phyloP scores from a whole-genome alignment of 1,140 invertebrate genomes.

The Aphelinus atriplicis region DNA sequence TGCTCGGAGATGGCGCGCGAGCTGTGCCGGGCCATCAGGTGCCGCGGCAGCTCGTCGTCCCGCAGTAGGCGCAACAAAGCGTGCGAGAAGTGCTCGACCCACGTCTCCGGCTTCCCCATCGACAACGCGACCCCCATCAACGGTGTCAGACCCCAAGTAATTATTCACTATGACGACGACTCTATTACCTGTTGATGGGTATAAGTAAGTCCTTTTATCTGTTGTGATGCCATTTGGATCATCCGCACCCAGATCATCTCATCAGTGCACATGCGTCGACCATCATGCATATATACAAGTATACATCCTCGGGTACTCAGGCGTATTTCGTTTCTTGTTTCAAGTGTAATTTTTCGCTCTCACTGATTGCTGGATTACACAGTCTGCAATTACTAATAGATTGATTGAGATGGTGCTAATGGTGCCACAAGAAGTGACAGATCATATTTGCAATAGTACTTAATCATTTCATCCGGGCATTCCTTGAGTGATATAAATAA shows the following conservation, averaged over 20 bases:
- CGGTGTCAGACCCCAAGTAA: slow-evolving; percentile 60
- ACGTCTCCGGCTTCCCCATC: slow-evolving; percentile 62
- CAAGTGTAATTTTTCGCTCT: too few species aligned
- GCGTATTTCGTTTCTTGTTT: too few species aligned
- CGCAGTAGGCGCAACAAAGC: slow-evolving; percentile 68
- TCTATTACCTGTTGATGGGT: background rate
- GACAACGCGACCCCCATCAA: slow-evolving; percentile 62
- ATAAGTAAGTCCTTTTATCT: too few species aligned
- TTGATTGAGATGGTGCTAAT: too few species aligned
- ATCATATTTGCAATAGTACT: too few species aligned
- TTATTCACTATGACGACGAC: background rate
- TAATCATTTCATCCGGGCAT: too few species aligned
- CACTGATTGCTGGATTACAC: too few species aligned
- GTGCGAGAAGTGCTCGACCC: slow-evolving; percentile 74
- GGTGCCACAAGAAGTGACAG: too few species aligned
- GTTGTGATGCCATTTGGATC: too few species aligned
- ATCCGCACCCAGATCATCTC: background rate
- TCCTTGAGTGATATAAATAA: too few species aligned
- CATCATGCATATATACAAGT: background rate
- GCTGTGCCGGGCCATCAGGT: slow-evolving; percentile 79
- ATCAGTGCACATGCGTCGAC: background rate
- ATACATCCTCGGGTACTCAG: too few species aligned
- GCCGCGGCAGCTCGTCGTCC: slow-evolving; percentile 70
- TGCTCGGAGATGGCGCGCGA: slow-evolving; percentile 86
- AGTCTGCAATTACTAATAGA: too few species aligned